Percentiles rank a stretch among this genome's conserved stretches.
Conservation (phyloP, 2,888 invertebrate genomes). For the Athalia cordata region DNA sequence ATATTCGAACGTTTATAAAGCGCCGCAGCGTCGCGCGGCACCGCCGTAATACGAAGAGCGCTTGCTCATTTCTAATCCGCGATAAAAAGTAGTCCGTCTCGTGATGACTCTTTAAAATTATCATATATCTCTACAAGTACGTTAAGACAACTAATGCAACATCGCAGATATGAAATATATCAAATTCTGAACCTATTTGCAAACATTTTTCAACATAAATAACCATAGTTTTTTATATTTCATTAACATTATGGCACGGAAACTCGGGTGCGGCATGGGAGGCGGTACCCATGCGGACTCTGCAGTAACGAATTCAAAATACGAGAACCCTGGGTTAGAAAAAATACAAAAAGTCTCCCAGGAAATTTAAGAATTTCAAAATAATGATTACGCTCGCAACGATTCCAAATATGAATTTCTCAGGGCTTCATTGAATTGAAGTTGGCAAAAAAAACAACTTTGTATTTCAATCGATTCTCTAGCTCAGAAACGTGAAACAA, state of each 20-base stretch:
- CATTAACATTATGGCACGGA: constrained; percentile 62
- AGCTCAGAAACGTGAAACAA: too few relatives aligned
- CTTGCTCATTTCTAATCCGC: constrained; percentile 47
- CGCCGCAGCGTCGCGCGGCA: neutral
- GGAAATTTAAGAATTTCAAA: too few relatives aligned
- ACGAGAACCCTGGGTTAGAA: constrained; percentile 43
- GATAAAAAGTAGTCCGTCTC: constrained; percentile 51
- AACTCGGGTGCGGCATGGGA: constrained; percentile 62
- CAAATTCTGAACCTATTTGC: neutral
- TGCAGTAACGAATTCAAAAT: constrained; percentile 48
- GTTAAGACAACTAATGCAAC: constrained; percentile 59
- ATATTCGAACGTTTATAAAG: neutral
- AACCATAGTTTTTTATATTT: constrained; percentile 58
- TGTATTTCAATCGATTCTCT: too few relatives aligned
- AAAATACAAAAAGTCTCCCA: too few relatives aligned
- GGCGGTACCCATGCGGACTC: constrained; percentile 56
- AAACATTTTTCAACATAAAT: constrained; percentile 34
- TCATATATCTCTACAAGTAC: constrained; percentile 66
- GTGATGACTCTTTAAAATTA: neutral
- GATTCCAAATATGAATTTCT: too few relatives aligned
- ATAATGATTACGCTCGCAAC: too few relatives aligned
- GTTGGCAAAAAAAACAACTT: too few relatives aligned
- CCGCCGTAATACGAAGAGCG: neutral
- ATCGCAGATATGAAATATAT: constrained; percentile 1
- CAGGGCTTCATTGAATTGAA: too few relatives aligned